Base-by-base conservation (phyloP, 2,797 vertebrate species). In the Manis crassicaudata region DNA sequence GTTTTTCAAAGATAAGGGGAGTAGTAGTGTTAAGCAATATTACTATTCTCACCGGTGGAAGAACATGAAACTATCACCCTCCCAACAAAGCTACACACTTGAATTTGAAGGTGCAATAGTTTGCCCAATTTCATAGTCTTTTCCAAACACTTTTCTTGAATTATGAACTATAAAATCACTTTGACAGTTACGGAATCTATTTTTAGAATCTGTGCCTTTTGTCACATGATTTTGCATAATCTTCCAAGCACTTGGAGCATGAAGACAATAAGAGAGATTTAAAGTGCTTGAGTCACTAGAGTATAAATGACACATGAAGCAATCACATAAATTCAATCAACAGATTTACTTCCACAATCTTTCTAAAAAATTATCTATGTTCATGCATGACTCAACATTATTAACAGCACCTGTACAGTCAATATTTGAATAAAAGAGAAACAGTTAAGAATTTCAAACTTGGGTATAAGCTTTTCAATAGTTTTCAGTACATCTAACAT, bases 271-370 rank as follows among this genome's bases (percentile, higher is more conserved):
- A 92, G 88, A 77, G 94, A 95, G 72, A 92, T 14, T 96, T 96
- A 94, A 94, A 92, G 93, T 92, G 67, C 90, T 90, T 93, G 95
- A 98, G 97, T 92, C 95, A 60, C 82, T 43, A 83, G 87, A 93
- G 88, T 97, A 96, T 76, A 90, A 98, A 29, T 65, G 83, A 85
- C 65, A 91, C 29, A 8, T 37, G 65, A 90, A 95, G 76, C 97
- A 98, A 82, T 96, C 97, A 97, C 75, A 97, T 62, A 92, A 81
- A 97, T 95, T 98, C 96, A 97, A 97, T 83, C 92, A 96, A 62
- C 62, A 97, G 86, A 97, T 97, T 95, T 63, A 79, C 52, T 17
- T 95, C 68, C 79, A 88, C 18, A 77, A 76, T 67, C 37, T 94
- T 87, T 73, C 18, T 52, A 77, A 84, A 81, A 92, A 4, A 43